phyloP scores from a whole-genome alignment of 2,113 vertebrate genomes.

The Theristicus caerulescens region DNA sequence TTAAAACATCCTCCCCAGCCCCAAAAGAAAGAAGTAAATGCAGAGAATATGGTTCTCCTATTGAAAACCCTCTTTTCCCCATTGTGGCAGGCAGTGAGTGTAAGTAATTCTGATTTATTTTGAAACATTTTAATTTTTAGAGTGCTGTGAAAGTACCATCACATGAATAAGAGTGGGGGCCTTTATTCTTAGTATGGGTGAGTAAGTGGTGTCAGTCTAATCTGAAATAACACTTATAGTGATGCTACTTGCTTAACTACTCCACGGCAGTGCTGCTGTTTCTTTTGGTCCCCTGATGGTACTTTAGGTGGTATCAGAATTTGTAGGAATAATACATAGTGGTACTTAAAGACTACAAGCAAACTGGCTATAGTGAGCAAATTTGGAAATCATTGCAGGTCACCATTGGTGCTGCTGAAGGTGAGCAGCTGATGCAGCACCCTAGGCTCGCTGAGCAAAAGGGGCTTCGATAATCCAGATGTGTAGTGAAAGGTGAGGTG shows the following conservation, averaged over 20 bases:
- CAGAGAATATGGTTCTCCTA: background rate
- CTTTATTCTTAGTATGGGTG: background rate
- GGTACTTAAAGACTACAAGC: background rate
- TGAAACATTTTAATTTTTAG: background rate
- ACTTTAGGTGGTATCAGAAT: background rate
- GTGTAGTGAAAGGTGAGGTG: background rate
- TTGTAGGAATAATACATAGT: background rate
- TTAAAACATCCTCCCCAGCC: background rate
- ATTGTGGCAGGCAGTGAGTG: background rate
- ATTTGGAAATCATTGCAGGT: background rate
- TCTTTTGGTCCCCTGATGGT: background rate
- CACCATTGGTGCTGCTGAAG: fast-evolving
- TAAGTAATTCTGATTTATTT: background rate
- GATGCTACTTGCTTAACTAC: background rate
- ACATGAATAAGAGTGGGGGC: background rate
- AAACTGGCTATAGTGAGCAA: background rate
- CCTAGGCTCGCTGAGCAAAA: background rate
- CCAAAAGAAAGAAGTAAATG: background rate
- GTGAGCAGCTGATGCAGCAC: background rate
- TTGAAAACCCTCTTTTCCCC: background rate
- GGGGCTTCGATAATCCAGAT: background rate
- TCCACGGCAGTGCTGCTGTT: background rate
- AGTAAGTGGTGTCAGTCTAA: background rate
- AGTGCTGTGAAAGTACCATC: background rate
- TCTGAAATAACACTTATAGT: background rate